Base-by-base conservation (phyloP, 2,797 vertebrate genomes). In the Lutra lutra region DNA sequence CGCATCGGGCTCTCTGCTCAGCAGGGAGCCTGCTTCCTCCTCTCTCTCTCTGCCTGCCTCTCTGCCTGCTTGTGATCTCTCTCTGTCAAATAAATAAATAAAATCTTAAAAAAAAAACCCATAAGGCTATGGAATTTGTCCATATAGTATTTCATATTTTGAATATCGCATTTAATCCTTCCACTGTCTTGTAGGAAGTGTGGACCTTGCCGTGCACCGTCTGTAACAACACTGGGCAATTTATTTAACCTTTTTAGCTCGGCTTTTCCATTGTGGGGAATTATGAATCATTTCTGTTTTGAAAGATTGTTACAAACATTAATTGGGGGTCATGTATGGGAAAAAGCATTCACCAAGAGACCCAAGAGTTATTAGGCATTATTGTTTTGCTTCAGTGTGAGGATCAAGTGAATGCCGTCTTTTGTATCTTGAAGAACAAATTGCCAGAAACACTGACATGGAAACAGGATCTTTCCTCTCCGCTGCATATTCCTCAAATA, bases 401-500 rank as follows among this genome's bases (percentile, higher is more conserved):
- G 32, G 86, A 43, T 92, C 43, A 75, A 46, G 62, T 14, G 14
- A 7, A 51, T 80, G 89, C 91, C 93, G 13, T 94, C 7, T 86
- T 92, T 90, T 82, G 38, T 21, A 21, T 11, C 58, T 23, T 60
- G 80, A 86, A 94, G 92, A 89, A 72, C 35, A 86, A 77, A 66
- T 48, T 93, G 66, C 73, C 86, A 97, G 79, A 93, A 96, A 91
- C 48, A 80, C 84, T 91, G 72, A 89, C 35, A 38, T 15, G 87
- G 91, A 98, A 96, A 82, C 51, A 89, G 84, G 60, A 84, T 90
- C 88, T 98, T 96, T 95, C 89, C 14, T 97, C 75, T 97, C 89
- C 4, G 2, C 40, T 82, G 27, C 46, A 89, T 90, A 78, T 97
- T 94, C 70, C 75, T 97, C 85, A 40, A 91, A 87, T 95, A 91